phyloP scores from a whole-genome alignment of 1,140 invertebrate species.

The Drosophila malerkotliana region DNA sequence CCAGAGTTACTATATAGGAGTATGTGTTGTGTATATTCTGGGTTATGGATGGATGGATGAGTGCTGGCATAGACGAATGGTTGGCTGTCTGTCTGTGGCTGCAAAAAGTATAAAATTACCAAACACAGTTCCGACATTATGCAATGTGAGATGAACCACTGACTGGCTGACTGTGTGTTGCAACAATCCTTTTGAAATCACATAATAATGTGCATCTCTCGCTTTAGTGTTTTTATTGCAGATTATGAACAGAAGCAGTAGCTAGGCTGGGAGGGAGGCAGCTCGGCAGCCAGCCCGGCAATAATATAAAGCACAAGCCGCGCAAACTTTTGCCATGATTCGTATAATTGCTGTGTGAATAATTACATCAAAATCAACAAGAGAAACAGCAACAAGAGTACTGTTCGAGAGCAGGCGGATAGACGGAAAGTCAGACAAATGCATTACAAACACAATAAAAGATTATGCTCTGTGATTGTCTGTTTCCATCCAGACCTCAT shows the following conservation, averaged over 20 bases:
- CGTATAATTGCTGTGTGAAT: conserved; percentile 80
- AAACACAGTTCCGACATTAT: conserved; percentile 67
- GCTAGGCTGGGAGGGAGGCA: not conserved
- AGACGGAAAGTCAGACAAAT: conserved; percentile 36
- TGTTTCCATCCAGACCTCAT: conserved; percentile 1
- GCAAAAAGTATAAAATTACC: conserved; percentile 65
- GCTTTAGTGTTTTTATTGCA: conserved; percentile 68
- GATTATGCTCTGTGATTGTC: conserved; percentile 57
- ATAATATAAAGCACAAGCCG: conserved; percentile 67
- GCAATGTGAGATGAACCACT: conserved; percentile 55
- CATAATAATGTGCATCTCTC: conserved; percentile 67
- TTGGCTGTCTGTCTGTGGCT: conserved; percentile 16
- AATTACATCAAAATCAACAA: conserved; percentile 77
- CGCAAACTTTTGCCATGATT: conserved; percentile 70
- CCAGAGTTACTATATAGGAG: too few relatives aligned
- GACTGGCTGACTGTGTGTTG: conserved; percentile 7
- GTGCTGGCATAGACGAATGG: conserved; percentile 19
- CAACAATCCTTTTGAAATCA: conserved; percentile 76
- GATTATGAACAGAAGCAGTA: conserved; percentile 67
- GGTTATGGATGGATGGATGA: conserved; percentile 42
- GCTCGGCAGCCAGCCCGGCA: not conserved
- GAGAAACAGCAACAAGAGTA: conserved; percentile 5
- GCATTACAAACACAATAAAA: conserved; percentile 69
- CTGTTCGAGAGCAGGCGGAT: conserved; percentile 11
- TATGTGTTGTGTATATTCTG: conserved; percentile 42